These are phyloP conservation scores for Akabosia matsudoensis DNA, from an alignment of 1,140 invertebrate genomes.

Conservation along the genomic window DNA sequence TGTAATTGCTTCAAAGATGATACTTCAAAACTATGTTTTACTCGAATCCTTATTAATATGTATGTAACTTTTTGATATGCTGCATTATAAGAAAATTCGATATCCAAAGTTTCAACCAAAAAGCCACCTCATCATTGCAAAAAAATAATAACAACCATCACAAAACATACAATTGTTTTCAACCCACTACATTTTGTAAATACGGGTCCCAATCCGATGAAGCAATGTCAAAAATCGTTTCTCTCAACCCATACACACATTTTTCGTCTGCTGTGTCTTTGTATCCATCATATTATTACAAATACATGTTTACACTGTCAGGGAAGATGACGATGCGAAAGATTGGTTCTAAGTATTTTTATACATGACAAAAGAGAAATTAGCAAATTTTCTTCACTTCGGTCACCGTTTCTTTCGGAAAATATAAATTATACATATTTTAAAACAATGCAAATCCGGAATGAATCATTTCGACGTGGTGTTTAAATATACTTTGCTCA, in stretches of 20 bases:
- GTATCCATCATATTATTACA: too few species aligned
- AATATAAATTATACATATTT: constrained; percentile 9
- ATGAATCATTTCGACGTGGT: constrained; percentile 4
- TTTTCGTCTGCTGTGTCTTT: too few species aligned
- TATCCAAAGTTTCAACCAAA: not conserved
- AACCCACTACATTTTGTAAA: not conserved
- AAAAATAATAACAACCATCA: not conserved
- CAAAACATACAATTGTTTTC: not conserved
- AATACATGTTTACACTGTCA: too few species aligned
- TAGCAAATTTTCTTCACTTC: constrained; percentile 4
- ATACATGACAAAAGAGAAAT: constrained; percentile 14
- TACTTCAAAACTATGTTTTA: not conserved
- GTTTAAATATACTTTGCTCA: too few species aligned
- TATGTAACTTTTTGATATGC: not conserved
- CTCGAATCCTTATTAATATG: too few species aligned
- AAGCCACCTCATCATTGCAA: not conserved
- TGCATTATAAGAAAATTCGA: not conserved
- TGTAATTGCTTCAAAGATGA: not conserved
- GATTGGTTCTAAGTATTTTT: too few species aligned
- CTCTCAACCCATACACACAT: too few species aligned
- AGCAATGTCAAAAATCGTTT: too few species aligned
- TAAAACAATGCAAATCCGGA: constrained; percentile 13
- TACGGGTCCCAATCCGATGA: too few species aligned
- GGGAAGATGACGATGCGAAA: too few species aligned
- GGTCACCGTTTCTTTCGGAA: not conserved